Evolutionary conservation across 1,140 invertebrate genomes (phyloP), one percentile per base, ranked within the genome.

Genomic region (Camponotus vicinus): DNA sequence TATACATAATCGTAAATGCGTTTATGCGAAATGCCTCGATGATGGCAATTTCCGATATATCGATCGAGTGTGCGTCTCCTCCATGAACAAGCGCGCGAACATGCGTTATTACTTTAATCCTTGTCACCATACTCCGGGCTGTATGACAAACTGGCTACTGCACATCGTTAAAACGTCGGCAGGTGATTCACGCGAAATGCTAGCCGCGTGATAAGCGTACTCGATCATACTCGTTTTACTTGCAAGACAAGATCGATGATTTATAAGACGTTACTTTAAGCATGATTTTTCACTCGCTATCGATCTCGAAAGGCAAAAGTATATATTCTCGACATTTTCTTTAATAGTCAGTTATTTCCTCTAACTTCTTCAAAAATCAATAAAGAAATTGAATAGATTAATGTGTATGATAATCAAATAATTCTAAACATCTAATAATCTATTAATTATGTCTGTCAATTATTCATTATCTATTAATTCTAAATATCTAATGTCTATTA

Each of bases 141-240:
- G 86, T 90, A 90, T 90, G 86, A 90, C 89, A 90, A 90, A 90
- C 87, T 90, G 87, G 86, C 89, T 86, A 82, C 89, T 79, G 76
- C 52, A 71, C 61, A 77, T 90, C 86, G 89, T 90, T 90, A 90
- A 83, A 90, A 90, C 77, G 89, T 90, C 86, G 64, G 18, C 89
- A 86, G 86, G 86, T 90, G 89, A 90, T 90, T 90, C 88, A 90
- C 89, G 89, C 66, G 89, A 90, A 90, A 90, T 66, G 79, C 73
- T 89, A 89, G 86, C 79, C 88, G 75, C 67, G 69, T 89, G 89
- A 90, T 90, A 90, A 90, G 85, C 82, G 32, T 45, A 37, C 85
- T 57, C 75, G 85, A 90, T 90, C 79, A 73, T 32, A 57, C 49
- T 67, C 37, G 66, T 75, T 83, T 80, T 75, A 61, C 49, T 52